Evolutionary conservation across 1,140 invertebrate species (phyloP), one percentile per base, ranked within the genome.

Genomic region (honey bee (Apis mellifera)): DNA sequence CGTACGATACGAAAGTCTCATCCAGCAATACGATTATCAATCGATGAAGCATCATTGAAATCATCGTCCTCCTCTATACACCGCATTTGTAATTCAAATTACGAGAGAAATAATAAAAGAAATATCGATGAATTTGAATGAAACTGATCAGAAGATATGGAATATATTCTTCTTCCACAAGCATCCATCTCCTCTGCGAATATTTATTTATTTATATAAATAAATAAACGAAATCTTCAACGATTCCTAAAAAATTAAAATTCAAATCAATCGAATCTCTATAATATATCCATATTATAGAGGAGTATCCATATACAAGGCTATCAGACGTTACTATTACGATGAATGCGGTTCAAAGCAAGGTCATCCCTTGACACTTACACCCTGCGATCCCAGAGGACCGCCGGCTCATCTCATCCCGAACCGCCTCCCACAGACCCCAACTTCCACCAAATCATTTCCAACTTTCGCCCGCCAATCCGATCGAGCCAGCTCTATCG

Each of bases 281-380:
- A 0, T n/a, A n/a, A n/a, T n/a, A n/a, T 26, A 26, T 62, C 23
- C 15, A 19, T n/a, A 17, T 17, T 4, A 26, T 26, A 4, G 5
- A 19, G 9, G 15, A 74, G 17, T 54, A 52, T 4, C 7, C 9
- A 26, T 4, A 9, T 12, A 9, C n/a, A 3, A 19, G 8, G 11
- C 11, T 19, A 59, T 60, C n/a, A 23, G 17, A 21, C n/a, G 21
- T 17, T 7, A 57, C 42, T 57, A 62, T 66, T 54, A 19, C 60
- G 57, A 80, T 7, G 50, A 64, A 55, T 55, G 32, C 60, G 8
- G 26, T 32, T 54, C 2, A 23, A 21, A 5, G 71, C 70, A 75
- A 81, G 79, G 79, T 75, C 72, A 75, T 76, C 78, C 71, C 62
- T 74, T 74, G 72, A 75, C 79, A 59, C 72, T 19, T 32, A 17